Evolutionary conservation across 1,140 invertebrate genomes (phyloP).

Genomic region (Vanessa atalanta): DNA sequence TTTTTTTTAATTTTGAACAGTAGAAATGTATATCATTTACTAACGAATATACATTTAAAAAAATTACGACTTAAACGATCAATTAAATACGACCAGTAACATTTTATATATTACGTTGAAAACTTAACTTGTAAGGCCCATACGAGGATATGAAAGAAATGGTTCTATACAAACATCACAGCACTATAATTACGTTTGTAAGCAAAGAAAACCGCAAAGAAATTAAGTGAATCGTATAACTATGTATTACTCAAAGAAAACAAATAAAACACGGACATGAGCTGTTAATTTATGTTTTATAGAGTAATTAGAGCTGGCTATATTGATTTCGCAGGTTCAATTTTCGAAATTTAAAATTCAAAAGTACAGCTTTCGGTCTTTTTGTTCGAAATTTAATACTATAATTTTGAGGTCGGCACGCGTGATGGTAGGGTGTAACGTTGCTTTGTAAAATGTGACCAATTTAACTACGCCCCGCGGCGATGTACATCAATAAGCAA

Average conservation of each 20-base stretch:
- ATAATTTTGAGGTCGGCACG: conserved; percentile 68
- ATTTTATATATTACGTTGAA: too few relatives aligned
- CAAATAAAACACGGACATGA: conserved; percentile 57
- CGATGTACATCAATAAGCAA: conserved; percentile 26
- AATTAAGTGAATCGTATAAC: conserved; percentile 52
- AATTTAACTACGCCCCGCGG: conserved; percentile 57
- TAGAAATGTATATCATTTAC: too few relatives aligned
- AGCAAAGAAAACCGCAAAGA: conserved; percentile 49
- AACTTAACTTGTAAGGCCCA: too few relatives aligned
- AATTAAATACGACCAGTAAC: too few relatives aligned
- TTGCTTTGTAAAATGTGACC: conserved; percentile 64
- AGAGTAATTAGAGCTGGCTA: conserved; percentile 59
- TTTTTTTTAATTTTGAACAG: too few relatives aligned
- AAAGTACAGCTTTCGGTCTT: conserved; percentile 50
- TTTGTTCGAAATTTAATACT: conserved; percentile 66
- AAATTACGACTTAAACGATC: too few relatives aligned
- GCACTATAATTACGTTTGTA: conserved; percentile 22
- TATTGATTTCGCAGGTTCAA: conserved; percentile 52
- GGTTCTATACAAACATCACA: conserved; percentile 23
- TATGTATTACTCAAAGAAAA: conserved; percentile 49
- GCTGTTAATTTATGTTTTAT: conserved; percentile 66
- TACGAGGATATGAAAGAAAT: neutral
- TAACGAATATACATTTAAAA: too few relatives aligned
- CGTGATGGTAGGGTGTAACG: conserved; percentile 55
- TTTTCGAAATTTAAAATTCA: conserved; percentile 49